Evolutionary conservation across 30 jellyfish, hydroid and myxozoan genomes (phyloP).

Genomic region (Aurelia coerulea): DNA sequence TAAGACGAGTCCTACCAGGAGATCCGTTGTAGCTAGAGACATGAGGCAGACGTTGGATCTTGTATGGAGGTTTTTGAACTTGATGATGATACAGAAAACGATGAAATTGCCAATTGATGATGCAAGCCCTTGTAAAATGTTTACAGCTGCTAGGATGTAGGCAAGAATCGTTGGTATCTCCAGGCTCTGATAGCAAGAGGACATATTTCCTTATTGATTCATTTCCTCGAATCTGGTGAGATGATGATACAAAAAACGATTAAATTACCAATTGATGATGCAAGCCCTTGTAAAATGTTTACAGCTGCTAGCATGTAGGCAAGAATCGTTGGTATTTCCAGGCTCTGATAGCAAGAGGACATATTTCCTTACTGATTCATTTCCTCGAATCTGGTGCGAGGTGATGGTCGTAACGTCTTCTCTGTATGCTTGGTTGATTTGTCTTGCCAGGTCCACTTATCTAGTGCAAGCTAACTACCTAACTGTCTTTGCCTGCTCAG

Average conservation of each 20-base stretch:
- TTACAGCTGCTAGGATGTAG: conserved; percentile 36
- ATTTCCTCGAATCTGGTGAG: no score
- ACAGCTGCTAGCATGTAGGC: conserved; percentile 39
- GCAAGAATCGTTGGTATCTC: neutral
- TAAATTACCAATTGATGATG: conserved; percentile 25
- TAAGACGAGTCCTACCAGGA: conserved; percentile 51
- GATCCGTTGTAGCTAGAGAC: conserved; percentile 72
- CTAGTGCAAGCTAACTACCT: no score
- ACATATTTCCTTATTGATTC: neutral
- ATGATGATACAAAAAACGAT: conserved; percentile 16
- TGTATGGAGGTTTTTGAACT: conserved; percentile 16
- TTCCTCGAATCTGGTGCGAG: no score
- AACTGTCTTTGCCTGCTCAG: no score
- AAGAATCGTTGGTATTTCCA: neutral
- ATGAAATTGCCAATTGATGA: conserved; percentile 31
- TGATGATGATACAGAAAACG: conserved; percentile 14
- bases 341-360: neutral
- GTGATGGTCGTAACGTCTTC: no score
- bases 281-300: conserved; percentile 6
- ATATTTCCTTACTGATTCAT: neutral
- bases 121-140: conserved; percentile 5
- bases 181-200: neutral
- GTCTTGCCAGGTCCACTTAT: no score
- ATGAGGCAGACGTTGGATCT: conserved; percentile 21
- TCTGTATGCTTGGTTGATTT: no score